These are phyloP conservation scores for Podarcis raffonei DNA, from an alignment of 2,113 vertebrate genomes.

Conservation along the genomic window DNA sequence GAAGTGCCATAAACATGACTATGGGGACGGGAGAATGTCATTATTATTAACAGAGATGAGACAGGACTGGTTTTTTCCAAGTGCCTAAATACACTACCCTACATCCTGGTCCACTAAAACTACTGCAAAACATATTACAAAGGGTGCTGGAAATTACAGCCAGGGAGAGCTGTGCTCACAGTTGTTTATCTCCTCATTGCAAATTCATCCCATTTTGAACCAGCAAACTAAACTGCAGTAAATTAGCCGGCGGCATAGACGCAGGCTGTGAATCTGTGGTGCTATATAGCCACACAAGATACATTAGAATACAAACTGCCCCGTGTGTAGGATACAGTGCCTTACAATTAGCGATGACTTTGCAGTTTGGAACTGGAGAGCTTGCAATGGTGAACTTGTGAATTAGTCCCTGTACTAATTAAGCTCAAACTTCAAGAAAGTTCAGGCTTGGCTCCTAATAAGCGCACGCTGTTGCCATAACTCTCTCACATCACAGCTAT, in stretches of 20 bases:
- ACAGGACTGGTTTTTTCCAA: neutral
- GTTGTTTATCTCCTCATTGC: neutral
- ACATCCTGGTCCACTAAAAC: neutral
- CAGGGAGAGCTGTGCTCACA: neutral
- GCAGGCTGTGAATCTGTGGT: neutral
- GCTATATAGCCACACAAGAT: constrained; percentile 28
- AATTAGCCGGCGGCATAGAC: neutral
- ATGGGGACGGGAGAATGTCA: neutral
- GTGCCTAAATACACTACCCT: neutral
- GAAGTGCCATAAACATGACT: neutral
- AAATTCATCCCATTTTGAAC: neutral
- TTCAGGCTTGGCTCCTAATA: neutral
- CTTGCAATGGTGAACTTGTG: neutral
- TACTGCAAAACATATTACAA: neutral
- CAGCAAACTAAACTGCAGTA: neutral
- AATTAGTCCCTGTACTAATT: neutral
- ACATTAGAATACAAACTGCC: neutral
- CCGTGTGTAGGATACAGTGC: neutral
- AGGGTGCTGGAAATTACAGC: neutral
- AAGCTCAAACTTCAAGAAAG: neutral
- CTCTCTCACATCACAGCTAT: neutral
- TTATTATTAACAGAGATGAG: neutral
- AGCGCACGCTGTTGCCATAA: neutral
- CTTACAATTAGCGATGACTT: neutral
- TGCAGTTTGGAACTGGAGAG: neutral